These are phyloP conservation scores for Pegea sp. DNA, from an alignment of 23 tunicate species.

Conservation along the genomic window DNA sequence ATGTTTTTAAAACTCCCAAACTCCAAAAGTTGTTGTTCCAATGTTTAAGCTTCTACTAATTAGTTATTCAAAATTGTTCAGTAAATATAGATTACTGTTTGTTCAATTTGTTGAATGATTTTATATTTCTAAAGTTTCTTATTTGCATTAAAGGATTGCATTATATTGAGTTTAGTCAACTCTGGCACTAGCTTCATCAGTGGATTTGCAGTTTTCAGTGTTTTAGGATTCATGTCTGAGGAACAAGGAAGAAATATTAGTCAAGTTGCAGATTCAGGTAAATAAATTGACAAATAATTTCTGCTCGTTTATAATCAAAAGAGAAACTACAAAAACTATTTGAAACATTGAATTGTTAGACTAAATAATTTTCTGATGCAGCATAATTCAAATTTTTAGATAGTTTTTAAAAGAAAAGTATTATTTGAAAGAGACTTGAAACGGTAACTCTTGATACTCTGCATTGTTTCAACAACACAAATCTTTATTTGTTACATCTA, in stretches of 20 bases:
- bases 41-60: too few relatives aligned
- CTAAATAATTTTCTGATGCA: neutral
- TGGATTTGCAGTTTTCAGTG: constrained; percentile 95
- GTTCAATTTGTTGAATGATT: neutral
- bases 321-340: neutral
- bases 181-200: constrained; percentile 97
- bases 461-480: too few relatives aligned
- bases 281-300: neutral
- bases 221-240: constrained; percentile 95
- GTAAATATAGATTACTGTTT: neutral
- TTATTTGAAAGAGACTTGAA: neutral
- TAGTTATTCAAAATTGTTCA: too few relatives aligned
- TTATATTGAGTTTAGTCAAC: constrained; percentile 60
- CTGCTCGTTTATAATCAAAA: neutral
- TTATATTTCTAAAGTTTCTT: neutral
- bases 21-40: too few relatives aligned
- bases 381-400: neutral
- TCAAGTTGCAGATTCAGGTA: constrained; percentile 89
- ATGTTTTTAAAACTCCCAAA: too few relatives aligned
- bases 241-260: constrained; percentile 70
- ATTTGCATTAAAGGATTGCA: constrained; percentile 32
- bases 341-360: neutral
- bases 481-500: too few relatives aligned
- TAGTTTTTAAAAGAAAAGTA: neutral
- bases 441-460: too few relatives aligned